A percentile compares a stretch with the other conserved stretches of the same genome.
These are phyloP conservation scores for Macropis europaea DNA, from an alignment of 2,888 invertebrate species.

Conservation along the genomic window DNA sequence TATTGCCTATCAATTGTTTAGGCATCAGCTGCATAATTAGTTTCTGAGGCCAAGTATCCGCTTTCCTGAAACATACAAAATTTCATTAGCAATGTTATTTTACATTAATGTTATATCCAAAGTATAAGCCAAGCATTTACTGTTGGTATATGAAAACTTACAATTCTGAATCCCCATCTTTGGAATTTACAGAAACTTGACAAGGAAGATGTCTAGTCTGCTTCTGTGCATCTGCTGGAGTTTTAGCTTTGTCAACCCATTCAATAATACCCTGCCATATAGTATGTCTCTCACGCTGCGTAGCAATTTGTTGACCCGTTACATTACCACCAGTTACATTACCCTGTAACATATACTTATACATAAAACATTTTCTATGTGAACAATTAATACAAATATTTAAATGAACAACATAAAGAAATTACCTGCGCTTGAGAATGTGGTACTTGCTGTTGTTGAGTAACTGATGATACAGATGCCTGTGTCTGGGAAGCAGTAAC, in stretches of 20 bases:
- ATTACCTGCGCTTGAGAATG: constrained; percentile 72
- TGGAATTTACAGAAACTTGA: constrained; percentile 86
- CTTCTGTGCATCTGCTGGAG: constrained; percentile 88
- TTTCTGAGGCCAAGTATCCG: constrained; percentile 95
- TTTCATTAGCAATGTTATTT: no score
- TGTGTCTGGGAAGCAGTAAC: constrained; percentile 73
- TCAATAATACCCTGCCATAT: constrained; percentile 93
- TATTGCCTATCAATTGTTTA: constrained; percentile 93
- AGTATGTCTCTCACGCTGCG: constrained; percentile 82
- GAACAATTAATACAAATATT: neutral
- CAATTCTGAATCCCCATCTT: constrained; percentile 94
- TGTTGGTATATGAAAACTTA: constrained; percentile 76
- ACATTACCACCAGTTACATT: constrained; percentile 66
- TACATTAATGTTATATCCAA: no score
- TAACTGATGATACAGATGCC: constrained; percentile 67
- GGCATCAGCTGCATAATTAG: constrained; percentile 97
- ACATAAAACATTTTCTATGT: neutral
- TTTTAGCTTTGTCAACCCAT: constrained; percentile 95
- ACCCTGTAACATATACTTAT: constrained; percentile 58
- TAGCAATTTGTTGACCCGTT: constrained; percentile 76
- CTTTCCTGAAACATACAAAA: constrained; percentile 83
- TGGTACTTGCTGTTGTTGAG: constrained; percentile 66
- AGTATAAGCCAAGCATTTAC: neutral
- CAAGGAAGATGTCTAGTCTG: constrained; percentile 88
- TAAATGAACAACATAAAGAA: neutral